Conservation (phyloP, 23 tunicate genomes). For the Corella eumyota region DNA sequence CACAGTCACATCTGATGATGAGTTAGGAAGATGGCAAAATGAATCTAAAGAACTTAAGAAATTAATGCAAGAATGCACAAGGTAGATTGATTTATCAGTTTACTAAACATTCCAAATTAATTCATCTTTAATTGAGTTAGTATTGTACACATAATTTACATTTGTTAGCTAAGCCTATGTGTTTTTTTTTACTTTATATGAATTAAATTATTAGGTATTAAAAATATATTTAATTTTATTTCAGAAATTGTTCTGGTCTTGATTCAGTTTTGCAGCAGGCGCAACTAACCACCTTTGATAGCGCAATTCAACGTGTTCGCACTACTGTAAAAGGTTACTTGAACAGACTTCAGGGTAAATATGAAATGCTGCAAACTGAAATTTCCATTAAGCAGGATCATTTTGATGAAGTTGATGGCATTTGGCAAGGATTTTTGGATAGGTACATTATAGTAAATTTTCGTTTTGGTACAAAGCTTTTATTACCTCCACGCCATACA, state of each 20-base stretch:
- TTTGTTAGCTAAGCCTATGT: no score
- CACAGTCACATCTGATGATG: slow-evolving; percentile 46
- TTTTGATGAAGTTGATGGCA: slow-evolving; percentile 81
- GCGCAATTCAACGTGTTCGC: slow-evolving; percentile 14
- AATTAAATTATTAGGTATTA: no score
- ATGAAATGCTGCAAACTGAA: slow-evolving; percentile 35
- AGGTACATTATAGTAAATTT: slow-evolving; percentile 14
- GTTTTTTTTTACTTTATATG: no score
- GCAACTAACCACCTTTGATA: slow-evolving; percentile 57
- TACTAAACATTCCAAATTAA: neutral
- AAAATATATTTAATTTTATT: no score
- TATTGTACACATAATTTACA: no score
- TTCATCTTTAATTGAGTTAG: no score
- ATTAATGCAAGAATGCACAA: slow-evolving; percentile 30
- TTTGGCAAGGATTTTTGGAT: slow-evolving; percentile 71
- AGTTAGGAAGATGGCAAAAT: slow-evolving; percentile 47
- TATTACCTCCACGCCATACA: no score
- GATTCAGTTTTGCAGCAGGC: slow-evolving; percentile 78
- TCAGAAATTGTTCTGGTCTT: slow-evolving; percentile 44
- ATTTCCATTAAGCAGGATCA: slow-evolving; percentile 66
- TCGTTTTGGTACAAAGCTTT: no score
- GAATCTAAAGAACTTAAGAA: slow-evolving; percentile 28
- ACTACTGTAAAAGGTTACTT: slow-evolving; percentile 69
- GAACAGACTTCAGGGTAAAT: slow-evolving; percentile 57
- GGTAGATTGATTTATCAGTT: slow-evolving; percentile 7